Conservation (phyloP, 2,797 vertebrate species). For the Sebastes minor region DNA sequence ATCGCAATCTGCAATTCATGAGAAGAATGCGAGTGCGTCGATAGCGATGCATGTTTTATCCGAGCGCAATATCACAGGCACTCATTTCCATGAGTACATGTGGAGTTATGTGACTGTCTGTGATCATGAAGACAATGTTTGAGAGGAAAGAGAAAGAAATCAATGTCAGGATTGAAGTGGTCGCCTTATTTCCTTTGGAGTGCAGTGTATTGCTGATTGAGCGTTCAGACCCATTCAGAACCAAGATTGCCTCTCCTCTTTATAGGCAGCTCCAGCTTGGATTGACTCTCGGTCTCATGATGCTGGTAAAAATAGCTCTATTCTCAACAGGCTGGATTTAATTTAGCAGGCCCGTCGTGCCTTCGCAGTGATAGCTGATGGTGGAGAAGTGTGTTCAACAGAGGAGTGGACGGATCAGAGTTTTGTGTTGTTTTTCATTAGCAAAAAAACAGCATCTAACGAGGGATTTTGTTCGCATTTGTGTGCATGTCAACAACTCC, state of each 20-base stretch:
- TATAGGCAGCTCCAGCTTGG: constrained; percentile 70
- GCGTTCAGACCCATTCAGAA: constrained; percentile 72
- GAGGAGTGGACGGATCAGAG: constrained; percentile 25
- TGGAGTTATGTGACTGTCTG: constrained; percentile 42
- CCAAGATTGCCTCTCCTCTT: constrained; percentile 77
- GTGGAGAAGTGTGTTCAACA: constrained; percentile 41
- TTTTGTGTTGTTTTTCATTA: constrained; percentile 12
- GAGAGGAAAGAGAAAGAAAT: constrained; percentile 62
- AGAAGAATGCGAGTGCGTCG: background rate
- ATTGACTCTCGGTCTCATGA: constrained; percentile 79
- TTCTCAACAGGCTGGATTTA: constrained; percentile 79
- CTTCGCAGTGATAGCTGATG: constrained; percentile 66
- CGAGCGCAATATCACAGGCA: constrained; percentile 16
- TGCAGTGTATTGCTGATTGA: constrained; percentile 74
- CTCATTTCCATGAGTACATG: constrained; percentile 26
- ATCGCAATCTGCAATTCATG: constrained; percentile 31
- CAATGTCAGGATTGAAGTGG: constrained; percentile 68
- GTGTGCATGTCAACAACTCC: constrained; percentile 14
- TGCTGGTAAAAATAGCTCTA: constrained; percentile 81
- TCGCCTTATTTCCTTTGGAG: constrained; percentile 71
- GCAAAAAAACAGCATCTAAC: constrained; percentile 1
- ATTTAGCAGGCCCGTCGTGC: constrained; percentile 72
- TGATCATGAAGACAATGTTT: constrained; percentile 55
- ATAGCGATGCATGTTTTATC: constrained; percentile 13
- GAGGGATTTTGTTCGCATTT: constrained; percentile 35